phyloP scores from a whole-genome alignment of 2,113 vertebrate species.

The Cynocephalus volans region DNA sequence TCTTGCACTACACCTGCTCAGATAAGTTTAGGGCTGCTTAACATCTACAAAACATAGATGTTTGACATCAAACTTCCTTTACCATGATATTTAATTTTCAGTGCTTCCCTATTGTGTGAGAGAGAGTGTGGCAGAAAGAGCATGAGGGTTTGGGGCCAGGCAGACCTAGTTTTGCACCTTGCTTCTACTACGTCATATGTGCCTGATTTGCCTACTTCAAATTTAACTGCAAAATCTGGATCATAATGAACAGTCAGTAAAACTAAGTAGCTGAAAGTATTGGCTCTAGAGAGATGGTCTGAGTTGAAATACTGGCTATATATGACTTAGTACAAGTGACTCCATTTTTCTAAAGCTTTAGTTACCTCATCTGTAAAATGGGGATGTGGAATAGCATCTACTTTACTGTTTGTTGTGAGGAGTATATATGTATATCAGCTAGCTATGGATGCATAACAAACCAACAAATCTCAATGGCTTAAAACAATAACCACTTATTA shows the following conservation, averaged over 20 bases:
- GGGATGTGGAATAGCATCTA: not conserved
- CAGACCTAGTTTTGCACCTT: not conserved
- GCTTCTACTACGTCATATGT: not conserved
- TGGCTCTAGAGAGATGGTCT: not conserved
- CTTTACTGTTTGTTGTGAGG: not conserved
- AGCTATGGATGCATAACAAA: not conserved
- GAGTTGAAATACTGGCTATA: not conserved
- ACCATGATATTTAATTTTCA: not conserved
- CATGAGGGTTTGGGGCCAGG: not conserved
- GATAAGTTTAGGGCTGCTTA: not conserved
- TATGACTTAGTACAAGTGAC: not conserved
- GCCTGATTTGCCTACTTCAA: not conserved
- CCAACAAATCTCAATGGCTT: not conserved
- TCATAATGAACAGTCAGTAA: not conserved
- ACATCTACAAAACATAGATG: not conserved
- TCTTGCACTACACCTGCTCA: not conserved
- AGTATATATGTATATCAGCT: not conserved
- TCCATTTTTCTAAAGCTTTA: not conserved
- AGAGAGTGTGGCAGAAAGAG: not conserved
- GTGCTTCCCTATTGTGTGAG: not conserved
- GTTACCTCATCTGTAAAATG: not conserved
- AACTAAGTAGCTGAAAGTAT: not conserved
- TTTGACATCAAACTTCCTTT: not conserved
- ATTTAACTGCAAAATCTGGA: not conserved
- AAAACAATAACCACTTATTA: not conserved